Evolutionary conservation across 2,113 vertebrate genomes (phyloP).

Genomic region (Pleuronectes platessa): DNA sequence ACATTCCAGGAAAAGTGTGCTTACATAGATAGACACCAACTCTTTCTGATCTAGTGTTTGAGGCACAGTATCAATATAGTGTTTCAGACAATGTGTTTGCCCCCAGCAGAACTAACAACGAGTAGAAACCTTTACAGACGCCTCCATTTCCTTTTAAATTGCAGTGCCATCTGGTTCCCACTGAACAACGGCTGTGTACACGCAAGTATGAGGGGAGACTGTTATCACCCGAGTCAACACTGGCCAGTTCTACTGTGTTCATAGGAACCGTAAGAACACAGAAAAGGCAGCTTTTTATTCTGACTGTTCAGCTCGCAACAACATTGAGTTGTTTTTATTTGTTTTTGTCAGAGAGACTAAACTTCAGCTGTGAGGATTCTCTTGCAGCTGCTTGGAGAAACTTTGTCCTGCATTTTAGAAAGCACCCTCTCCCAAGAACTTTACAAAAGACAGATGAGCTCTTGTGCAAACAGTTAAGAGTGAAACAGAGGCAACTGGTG

Average conservation of each 20-base stretch:
- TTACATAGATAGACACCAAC: background rate
- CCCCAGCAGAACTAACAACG: conserved; percentile 13
- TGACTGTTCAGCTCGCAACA: conserved; percentile 13
- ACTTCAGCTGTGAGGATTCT: conserved; percentile 17
- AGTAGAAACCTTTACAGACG: conserved; percentile 18
- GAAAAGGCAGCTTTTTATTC: conserved; percentile 23
- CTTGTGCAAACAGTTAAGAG: background rate
- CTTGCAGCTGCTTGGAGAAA: conserved; percentile 30
- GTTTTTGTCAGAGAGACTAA: conserved; percentile 25
- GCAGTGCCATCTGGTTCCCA: conserved; percentile 24
- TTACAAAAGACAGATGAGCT: conserved; percentile 17
- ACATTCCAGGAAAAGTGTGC: conserved; percentile 13
- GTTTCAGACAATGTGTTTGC: conserved; percentile 24
- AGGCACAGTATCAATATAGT: background rate
- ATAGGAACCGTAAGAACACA: conserved; percentile 36
- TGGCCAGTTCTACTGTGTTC: conserved; percentile 22
- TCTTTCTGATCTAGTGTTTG: background rate
- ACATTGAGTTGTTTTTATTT: conserved; percentile 19
- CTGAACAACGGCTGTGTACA: conserved; percentile 22
- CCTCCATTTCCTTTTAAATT: conserved; percentile 16
- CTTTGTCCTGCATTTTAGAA: conserved; percentile 9
- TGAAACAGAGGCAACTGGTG: conserved; percentile 8
- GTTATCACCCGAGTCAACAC: conserved; percentile 23
- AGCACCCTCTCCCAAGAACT: conserved; percentile 10
- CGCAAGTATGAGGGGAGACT: background rate